Conservation (phyloP, 1,140 invertebrate genomes). For the Mizuhopecten yessoensis region DNA sequence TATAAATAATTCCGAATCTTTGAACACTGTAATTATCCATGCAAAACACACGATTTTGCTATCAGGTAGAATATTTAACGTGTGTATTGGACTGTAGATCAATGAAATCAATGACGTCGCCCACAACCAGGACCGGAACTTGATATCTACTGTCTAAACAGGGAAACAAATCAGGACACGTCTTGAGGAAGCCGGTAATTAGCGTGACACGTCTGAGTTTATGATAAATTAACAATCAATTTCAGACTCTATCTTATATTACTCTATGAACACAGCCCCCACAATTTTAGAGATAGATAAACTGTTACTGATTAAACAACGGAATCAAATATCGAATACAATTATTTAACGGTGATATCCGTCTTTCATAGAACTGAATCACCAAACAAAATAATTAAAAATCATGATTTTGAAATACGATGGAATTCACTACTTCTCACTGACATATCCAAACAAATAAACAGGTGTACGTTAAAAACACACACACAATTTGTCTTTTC, state of each 20-base stretch:
- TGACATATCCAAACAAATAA: too few species aligned
- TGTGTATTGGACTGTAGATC: neutral
- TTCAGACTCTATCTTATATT: neutral
- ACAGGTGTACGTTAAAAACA: too few species aligned
- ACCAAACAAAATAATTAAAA: too few species aligned
- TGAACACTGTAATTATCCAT: neutral
- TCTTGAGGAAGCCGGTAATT: slow-evolving; percentile 13
- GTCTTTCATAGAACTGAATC: too few species aligned
- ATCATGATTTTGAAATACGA: too few species aligned
- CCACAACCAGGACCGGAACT: neutral
- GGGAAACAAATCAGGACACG: slow-evolving; percentile 12
- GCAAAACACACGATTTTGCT: neutral
- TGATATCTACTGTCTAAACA: neutral
- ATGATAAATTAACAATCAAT: neutral
- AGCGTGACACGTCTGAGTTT: neutral
- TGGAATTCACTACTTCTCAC: too few species aligned
- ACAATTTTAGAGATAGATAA: neutral
- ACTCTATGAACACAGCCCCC: neutral
- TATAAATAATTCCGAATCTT: too few species aligned
- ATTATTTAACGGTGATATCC: too few species aligned
- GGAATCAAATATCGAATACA: too few species aligned
- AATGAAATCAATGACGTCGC: neutral
- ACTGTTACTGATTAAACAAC: too few species aligned
- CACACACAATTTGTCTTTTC: too few species aligned
- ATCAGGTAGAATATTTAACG: slow-evolving; percentile 1